Percentiles rank a stretch among this genome's conserved stretches.
phyloP scores from a whole-genome alignment of 2,797 vertebrate species.

The Eutrigla gurnardus region DNA sequence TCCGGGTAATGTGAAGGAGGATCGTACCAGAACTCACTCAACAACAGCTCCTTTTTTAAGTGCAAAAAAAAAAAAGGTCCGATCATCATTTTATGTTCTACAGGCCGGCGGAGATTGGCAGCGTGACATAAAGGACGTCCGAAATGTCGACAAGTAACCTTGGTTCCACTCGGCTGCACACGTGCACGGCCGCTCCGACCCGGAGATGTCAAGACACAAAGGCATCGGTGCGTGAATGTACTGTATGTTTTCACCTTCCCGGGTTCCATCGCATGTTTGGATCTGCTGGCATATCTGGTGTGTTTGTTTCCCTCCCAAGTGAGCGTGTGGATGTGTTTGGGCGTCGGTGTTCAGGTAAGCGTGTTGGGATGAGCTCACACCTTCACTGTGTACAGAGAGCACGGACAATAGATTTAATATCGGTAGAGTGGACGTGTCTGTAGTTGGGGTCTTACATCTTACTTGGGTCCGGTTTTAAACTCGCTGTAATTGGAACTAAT shows the following conservation, averaged over 20 bases:
- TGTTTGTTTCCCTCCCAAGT: background rate
- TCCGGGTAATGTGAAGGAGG: background rate
- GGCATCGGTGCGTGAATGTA: conserved; percentile 8
- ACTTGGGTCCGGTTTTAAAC: no score
- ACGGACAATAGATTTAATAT: background rate
- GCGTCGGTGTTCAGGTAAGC: background rate
- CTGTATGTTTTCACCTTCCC: conserved; percentile 28
- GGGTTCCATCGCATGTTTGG: conserved; percentile 15
- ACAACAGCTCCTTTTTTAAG: background rate
- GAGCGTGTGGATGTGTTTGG: background rate
- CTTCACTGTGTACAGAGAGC: background rate
- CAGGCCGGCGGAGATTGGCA: conserved; percentile 1
- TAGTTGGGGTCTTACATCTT: no score
- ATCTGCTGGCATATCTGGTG: conserved; percentile 12
- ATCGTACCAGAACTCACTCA: background rate
- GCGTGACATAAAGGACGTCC: conserved; percentile 29
- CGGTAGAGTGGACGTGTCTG: no score
- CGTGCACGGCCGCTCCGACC: background rate
- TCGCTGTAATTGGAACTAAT: no score
- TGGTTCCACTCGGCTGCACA: conserved; percentile 31
- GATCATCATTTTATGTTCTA: conserved; percentile 6
- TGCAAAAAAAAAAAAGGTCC: background rate
- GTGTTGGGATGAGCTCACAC: conserved; percentile 23
- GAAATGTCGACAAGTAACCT: conserved; percentile 36
- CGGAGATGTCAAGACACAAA: conserved; percentile 31